Percentiles rank a stretch among this genome's conserved stretches.
These are phyloP conservation scores for Branchinecta sandiegonensis DNA, from an alignment of 2,888 invertebrate genomes.

Conservation along the genomic window DNA sequence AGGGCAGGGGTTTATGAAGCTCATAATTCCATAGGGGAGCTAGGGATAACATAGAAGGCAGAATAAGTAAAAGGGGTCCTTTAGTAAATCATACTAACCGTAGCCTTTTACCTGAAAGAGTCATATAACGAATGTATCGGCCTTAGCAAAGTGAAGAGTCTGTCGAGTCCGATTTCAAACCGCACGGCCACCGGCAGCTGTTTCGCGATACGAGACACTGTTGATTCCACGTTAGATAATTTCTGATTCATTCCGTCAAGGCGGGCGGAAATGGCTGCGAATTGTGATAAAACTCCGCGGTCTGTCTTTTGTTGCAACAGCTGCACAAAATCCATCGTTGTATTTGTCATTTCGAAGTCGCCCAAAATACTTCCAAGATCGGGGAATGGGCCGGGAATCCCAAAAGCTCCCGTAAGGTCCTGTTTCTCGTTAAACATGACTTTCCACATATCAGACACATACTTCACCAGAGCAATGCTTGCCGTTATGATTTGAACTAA, in stretches of 20 bases:
- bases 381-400: constrained; percentile 20
- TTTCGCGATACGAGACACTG: constrained; percentile 30
- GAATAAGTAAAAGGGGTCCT: too few species aligned
- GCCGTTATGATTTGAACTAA: constrained; percentile 19
- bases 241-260: constrained; percentile 30
- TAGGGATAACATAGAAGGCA: too few species aligned
- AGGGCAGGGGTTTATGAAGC: too few species aligned
- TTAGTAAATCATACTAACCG: too few species aligned
- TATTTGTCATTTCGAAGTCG: constrained; percentile 14
- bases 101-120: constrained; percentile 43
- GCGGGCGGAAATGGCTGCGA: constrained; percentile 31
- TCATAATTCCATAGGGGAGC: too few species aligned
- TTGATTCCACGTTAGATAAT: constrained; percentile 29
- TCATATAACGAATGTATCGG: constrained; percentile 45
- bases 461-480: constrained; percentile 20
- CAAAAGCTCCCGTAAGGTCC: constrained; percentile 5
- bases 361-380: constrained; percentile 3
- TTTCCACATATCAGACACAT: constrained; percentile 19
- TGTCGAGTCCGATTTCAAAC: constrained; percentile 46
- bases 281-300: constrained; percentile 43
- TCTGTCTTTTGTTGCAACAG: constrained; percentile 39
- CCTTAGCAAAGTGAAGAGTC: constrained; percentile 45
- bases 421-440: constrained; percentile 18
- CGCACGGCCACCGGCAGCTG: constrained; percentile 40
- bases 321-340: not conserved